Evolutionary conservation across 2,113 vertebrate species (phyloP).

Genomic region (Cygnus buccinator): DNA sequence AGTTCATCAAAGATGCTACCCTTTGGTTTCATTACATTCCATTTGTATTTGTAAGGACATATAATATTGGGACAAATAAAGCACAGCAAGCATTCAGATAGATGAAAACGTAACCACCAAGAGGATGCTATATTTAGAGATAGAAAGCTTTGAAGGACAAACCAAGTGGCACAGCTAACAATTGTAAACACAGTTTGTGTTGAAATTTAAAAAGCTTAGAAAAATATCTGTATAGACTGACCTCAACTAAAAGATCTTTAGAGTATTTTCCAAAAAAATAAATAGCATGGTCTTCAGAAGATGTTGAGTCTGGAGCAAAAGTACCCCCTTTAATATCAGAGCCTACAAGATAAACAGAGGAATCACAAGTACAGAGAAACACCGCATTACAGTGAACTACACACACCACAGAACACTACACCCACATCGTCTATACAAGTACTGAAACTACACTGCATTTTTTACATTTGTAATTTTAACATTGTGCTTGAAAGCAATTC

Average conservation of each 20-base stretch:
- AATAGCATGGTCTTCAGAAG: slow-evolving; percentile 82
- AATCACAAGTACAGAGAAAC: neutral
- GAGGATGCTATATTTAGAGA: neutral
- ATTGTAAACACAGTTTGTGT: neutral
- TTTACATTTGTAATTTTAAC: neutral
- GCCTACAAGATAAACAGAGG: slow-evolving; percentile 73
- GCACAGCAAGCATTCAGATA: neutral
- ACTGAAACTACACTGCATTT: neutral
- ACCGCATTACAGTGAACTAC: neutral
- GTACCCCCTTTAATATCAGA: slow-evolving; percentile 91
- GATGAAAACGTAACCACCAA: neutral
- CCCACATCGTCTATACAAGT: neutral
- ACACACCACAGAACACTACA: neutral
- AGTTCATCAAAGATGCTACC: neutral
- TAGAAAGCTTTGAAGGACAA: neutral
- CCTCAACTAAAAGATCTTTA: slow-evolving; percentile 90
- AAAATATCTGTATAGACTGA: neutral
- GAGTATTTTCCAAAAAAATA: slow-evolving; percentile 94
- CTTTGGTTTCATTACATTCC: neutral
- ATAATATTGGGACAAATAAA: neutral
- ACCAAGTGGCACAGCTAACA: neutral
- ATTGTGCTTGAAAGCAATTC: neutral
- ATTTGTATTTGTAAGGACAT: neutral
- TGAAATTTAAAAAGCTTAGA: neutral
- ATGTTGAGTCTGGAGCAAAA: slow-evolving; percentile 79